Base-by-base conservation (phyloP, 2,797 vertebrate species). In the Carcharodon carcharias region DNA sequence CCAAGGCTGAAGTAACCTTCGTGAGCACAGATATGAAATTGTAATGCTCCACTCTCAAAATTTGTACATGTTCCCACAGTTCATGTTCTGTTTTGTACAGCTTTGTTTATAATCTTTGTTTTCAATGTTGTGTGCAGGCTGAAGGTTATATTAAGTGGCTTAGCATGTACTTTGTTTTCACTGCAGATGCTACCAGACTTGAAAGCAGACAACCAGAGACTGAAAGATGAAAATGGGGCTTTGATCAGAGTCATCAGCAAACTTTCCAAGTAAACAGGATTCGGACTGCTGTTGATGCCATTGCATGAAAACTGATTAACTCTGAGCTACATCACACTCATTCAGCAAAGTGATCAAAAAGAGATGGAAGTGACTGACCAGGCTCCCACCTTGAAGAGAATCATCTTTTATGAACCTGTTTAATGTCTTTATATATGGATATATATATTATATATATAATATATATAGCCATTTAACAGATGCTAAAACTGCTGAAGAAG, bases 231-330 rank as follows among this genome's bases (percentile, higher is more conserved):
- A 98, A 99, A 99, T 96, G 99, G 99, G 98, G 99, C 99, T 96
- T 99, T 99, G 98, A 99, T 99, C 98, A 98, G 99, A 98, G 99
- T 99, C 98, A 99, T 99, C 98, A 99, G 99, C 99, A 99, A 99
- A 98, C 99, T 99, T 98, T 99, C 99, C 97, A 99, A 99, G 98
- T 99, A 99, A 98, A 98, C 96, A 96, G 91, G 97, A 97, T 97
- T 96, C 96, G 97, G 97, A 96, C 98, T 98, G 98, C 98, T 98
- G 98, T 97, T 98, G 97, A 98, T 96, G 98, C 98, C 98, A 98
- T 98, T 99, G 99, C 99, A 98, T 98, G 97, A 97, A 98, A 98
- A 98, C 98, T 98, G 97, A 63, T 92, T 58, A n/a, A 63, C 69
- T 95, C 31, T 56, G 50, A 77, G 73, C 54, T 95, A 4, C 40